Base-by-base conservation (phyloP, 2,113 vertebrate genomes). In the Notothenia rossii region DNA sequence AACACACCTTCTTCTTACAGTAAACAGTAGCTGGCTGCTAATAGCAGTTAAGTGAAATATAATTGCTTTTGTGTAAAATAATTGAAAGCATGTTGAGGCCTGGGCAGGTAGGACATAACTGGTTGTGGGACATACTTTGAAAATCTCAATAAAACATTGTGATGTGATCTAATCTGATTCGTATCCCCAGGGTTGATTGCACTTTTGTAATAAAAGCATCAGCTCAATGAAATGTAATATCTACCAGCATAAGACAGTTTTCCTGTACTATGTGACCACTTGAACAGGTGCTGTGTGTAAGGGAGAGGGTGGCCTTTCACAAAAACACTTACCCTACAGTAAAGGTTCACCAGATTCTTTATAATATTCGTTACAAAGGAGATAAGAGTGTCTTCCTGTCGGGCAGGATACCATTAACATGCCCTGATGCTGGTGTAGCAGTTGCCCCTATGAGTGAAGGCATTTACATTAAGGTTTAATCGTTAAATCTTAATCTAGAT, bases 401-500 rank as follows among this genome's bases (percentile, higher is more conserved):
- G 12, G 62, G 45, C 53, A 54, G 25, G 18, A 73, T 43, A 65
- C 33, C 40, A 68, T 46, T 40, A 46, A 63, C 43, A 49, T 50
- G 45, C 61, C 29, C 33, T 6, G 58, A 80, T 74, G 53, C 67
- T 40, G 72, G 72, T 18, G 54, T 20, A 62, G 40, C 51, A 83
- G 62, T 40, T 2, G 22, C 66, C 61, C 63, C 68, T 63, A 80
- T 80, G 18, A 61, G 60, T 20, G 0, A 5, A 45, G 7, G n/a
- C 29, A 61, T 77, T 75, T 54, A 20, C 59, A 48, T 60, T 10
- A 82, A 54, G 49, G 22, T 59, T 49, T 49, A 63, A 69, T 29
- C 7, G 49, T 60, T 73, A 49, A 65, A 62, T 70, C 60, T 58
- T 70, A 29, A 60, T 82, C 64, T 76, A 46, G 55, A 72, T 72